These are phyloP conservation scores for Scopus umbretta DNA, from an alignment of 2,113 vertebrate genomes.

Conservation along the genomic window DNA sequence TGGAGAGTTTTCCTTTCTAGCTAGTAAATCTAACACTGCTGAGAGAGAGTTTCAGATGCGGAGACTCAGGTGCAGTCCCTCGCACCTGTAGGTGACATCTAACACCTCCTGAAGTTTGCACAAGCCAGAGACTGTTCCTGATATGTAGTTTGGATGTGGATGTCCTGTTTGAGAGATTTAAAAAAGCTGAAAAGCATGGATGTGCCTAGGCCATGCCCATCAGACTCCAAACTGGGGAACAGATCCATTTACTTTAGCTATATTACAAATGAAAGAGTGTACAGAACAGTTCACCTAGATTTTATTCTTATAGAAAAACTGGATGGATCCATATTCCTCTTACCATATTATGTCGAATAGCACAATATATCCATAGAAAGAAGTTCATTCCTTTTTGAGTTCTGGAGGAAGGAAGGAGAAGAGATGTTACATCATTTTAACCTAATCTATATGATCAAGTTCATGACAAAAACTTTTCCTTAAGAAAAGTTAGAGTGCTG, in stretches of 20 bases:
- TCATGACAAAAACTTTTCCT: not conserved
- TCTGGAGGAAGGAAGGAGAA: not conserved
- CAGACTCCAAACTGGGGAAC: not conserved
- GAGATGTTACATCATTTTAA: not conserved
- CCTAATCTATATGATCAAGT: not conserved
- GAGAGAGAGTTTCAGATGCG: not conserved
- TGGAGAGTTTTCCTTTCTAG: not conserved
- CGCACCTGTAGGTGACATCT: not conserved
- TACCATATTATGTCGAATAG: not conserved
- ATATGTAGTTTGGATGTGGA: not conserved
- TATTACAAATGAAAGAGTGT: not conserved
- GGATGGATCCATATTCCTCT: not conserved
- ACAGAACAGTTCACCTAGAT: not conserved
- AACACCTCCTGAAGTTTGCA: not conserved
- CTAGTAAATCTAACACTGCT: not conserved
- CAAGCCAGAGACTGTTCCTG: not conserved
- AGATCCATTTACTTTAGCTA: not conserved
- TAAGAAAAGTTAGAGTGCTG: not conserved
- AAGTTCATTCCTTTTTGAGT: not conserved
- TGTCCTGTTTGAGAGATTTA: not conserved
- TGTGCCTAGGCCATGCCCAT: not conserved
- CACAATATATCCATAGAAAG: not conserved
- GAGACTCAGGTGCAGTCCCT: not conserved
- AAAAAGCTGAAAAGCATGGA: not conserved
- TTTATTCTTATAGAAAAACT: not conserved